Evolutionary conservation across 2,888 invertebrate genomes (phyloP).

Genomic region (Callinectes sapidus): DNA sequence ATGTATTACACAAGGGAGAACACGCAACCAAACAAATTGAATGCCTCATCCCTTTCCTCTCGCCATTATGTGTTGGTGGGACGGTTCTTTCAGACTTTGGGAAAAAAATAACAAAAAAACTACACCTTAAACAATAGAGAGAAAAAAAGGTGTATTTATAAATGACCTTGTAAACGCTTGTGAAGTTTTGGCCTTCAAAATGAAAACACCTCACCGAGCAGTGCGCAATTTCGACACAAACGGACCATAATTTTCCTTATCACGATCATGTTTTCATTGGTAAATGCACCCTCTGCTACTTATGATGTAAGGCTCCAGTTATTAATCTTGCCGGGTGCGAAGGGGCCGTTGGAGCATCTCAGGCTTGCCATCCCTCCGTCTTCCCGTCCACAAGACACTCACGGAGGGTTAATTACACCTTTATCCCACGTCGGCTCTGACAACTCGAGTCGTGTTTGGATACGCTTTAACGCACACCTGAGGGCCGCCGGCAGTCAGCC

Average conservation of each 20-base stretch:
- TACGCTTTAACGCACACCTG: conserved; percentile 34
- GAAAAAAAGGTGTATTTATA: background rate
- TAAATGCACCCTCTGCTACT: background rate
- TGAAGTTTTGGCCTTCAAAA: background rate
- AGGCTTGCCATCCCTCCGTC: background rate
- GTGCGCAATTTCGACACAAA: background rate
- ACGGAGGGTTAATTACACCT: conserved; percentile 19
- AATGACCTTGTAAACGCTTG: background rate
- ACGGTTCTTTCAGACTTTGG: background rate
- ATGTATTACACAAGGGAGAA: background rate
- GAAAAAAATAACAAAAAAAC: background rate
- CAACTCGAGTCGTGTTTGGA: conserved; percentile 20
- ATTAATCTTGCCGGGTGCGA: background rate
- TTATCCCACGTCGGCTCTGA: conserved; percentile 18
- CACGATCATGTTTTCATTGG: background rate
- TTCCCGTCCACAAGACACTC: conserved; percentile 6
- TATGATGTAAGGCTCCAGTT: background rate
- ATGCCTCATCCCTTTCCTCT: background rate
- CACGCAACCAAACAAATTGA: background rate
- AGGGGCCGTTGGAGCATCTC: background rate
- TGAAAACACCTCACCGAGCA: background rate
- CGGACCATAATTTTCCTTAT: background rate
- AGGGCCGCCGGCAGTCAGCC: background rate
- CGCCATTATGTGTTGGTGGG: background rate
- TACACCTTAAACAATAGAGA: background rate